Base-by-base conservation (phyloP, 2,888 invertebrate species). In the Syrphus vitripennis region DNA sequence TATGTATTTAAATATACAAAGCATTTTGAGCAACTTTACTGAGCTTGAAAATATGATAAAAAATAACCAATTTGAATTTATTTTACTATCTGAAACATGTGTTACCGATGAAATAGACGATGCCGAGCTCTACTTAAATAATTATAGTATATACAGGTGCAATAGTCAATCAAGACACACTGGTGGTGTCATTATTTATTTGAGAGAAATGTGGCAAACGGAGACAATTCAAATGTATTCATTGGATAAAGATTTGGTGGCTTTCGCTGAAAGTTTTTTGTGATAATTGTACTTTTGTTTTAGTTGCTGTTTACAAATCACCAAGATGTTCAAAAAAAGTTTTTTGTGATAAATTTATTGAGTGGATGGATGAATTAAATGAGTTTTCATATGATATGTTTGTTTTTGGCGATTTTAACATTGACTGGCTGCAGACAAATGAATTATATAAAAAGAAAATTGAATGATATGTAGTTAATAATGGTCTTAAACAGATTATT, bases 151-250 rank as follows among this genome's bases (percentile, higher is more conserved):
- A n/a, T n/a, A n/a, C n/a, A n/a, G n/a, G n/a, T 40, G 24, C 24
- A 37, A 59, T n/a, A 59, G 37, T 59, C 24, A 37, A 10, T 37
- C 37, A 37, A 57, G 65, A 50, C 65, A 45, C n/a, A 63, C 26
- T 9, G 63, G 63, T 63, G 63, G 61, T 7, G 67, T 67, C 14
- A 50, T 67, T n/a, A 21, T 67, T 37, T 67, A 37, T 37, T 16
- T 50, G 12, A 50, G 37, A n/a, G 34, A 50, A 14, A 34, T 1
- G 34, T 50, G 67, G 67, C 16, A 21, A 24, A 26, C 42, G n/a
- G 42, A 63, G 6, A 26, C 24, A 21, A 42, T 26, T 5, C 3
- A 7, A 63, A 63, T 42, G 24, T 63, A 63, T 21, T 26, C 12
- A 9, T 14, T 53, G 3, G 50, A 48, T 26, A 48, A 48, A 1